Evolutionary conservation across 2,888 invertebrate species (phyloP).

Genomic region (Ormia ochracea): DNA sequence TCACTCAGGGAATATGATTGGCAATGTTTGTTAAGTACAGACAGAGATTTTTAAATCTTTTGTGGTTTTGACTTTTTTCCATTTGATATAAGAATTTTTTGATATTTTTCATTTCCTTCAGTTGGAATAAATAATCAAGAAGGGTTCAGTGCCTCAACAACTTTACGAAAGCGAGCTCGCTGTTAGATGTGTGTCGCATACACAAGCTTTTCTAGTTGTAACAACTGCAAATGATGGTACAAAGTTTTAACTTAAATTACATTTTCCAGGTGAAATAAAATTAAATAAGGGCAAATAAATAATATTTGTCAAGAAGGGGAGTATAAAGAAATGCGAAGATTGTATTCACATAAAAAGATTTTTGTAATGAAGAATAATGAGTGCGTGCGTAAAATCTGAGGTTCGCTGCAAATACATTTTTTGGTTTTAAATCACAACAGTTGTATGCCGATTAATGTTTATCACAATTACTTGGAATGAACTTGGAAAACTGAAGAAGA

Average conservation of each 20-base stretch:
- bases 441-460: no score
- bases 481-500: no score
- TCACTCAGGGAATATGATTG: conserved; percentile 45
- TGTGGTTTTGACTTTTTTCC: conserved; percentile 50
- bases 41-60: conserved; percentile 57
- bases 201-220: neutral
- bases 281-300: conserved; percentile 54
- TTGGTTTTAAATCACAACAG: no score
- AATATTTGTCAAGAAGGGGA: conserved; percentile 22
- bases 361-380: neutral
- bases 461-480: no score
- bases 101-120: conserved; percentile 29
- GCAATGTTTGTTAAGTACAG: conserved; percentile 55
- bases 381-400: neutral
- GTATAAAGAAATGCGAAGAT: neutral
- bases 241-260: conserved; percentile 33
- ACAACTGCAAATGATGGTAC: conserved; percentile 46
- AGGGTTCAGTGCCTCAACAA: conserved; percentile 45
- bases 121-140: conserved; percentile 31
- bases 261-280: conserved; percentile 55
- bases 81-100: conserved; percentile 47
- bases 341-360: conserved; percentile 14
- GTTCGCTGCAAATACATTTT: neutral
- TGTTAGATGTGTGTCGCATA: neutral
- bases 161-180: neutral